Conservation (phyloP, 2,113 vertebrate genomes). For the Bubo blakistoni region DNA sequence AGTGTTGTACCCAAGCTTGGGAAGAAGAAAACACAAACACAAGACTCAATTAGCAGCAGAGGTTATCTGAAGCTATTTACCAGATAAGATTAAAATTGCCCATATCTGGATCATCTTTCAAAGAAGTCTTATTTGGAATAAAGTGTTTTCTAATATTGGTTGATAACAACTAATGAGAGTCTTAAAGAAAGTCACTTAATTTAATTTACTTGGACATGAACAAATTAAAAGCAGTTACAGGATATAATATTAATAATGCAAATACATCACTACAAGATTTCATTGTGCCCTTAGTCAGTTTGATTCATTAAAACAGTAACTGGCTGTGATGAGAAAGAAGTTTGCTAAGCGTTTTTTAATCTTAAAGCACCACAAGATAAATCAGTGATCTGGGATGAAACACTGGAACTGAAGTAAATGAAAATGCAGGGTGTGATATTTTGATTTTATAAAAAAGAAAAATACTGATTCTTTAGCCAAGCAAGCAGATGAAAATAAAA, state of each 20-base stretch:
- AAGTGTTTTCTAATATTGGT: not conserved
- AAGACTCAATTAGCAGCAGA: not conserved
- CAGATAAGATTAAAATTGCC: not conserved
- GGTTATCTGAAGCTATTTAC: not conserved
- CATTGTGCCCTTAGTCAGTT: not conserved
- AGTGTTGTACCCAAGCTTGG: not conserved
- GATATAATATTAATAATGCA: not conserved
- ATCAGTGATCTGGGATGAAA: not conserved
- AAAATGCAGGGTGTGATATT: not conserved
- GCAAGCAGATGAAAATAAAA: not conserved
- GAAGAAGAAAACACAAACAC: not conserved
- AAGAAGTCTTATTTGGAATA: not conserved
- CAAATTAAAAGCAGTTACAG: conserved; percentile 13
- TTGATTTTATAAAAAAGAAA: not conserved
- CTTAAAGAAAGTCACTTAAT: not conserved
- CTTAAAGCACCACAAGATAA: not conserved
- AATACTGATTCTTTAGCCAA: not conserved
- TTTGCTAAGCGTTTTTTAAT: not conserved
- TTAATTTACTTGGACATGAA: not conserved
- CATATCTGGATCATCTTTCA: not conserved
- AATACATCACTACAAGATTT: not conserved
- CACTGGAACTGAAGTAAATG: not conserved
- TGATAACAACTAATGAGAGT: not conserved
- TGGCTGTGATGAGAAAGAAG: not conserved
- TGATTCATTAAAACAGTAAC: not conserved